phyloP scores from a whole-genome alignment of 2,888 invertebrate genomes.

The Melinopterus prodromus region DNA sequence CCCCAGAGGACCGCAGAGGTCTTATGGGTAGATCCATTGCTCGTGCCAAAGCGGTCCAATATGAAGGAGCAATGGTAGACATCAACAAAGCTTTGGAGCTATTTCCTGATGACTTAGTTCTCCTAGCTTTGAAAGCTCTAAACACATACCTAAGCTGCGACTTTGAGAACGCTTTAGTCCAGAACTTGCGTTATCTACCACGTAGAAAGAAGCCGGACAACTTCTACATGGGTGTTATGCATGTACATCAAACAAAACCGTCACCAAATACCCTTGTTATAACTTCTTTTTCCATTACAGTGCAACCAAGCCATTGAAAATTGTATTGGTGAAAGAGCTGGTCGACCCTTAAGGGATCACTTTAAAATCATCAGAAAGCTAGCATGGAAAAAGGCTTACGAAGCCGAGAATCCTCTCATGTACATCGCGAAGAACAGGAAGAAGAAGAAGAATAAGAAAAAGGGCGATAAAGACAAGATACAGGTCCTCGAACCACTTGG shows the following conservation, averaged over 20 bases:
- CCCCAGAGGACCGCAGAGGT: slow-evolving; percentile 62
- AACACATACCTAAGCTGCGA: slow-evolving; percentile 56
- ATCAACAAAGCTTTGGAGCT: slow-evolving; percentile 60
- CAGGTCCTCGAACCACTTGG: slow-evolving; percentile 43
- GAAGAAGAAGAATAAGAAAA: slow-evolving; percentile 47
- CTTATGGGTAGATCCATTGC: slow-evolving; percentile 65
- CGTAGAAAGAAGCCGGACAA: slow-evolving; percentile 56
- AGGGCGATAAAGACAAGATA: slow-evolving; percentile 35
- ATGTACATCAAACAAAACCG: slow-evolving; percentile 46
- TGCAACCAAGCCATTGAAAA: slow-evolving; percentile 59
- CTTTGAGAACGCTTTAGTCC: slow-evolving; percentile 57
- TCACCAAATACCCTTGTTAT: neutral
- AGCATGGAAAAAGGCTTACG: slow-evolving; percentile 55
- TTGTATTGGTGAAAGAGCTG: slow-evolving; percentile 56
- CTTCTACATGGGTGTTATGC: slow-evolving; percentile 58
- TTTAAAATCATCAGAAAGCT: slow-evolving; percentile 57
- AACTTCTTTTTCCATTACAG: slow-evolving; percentile 40
- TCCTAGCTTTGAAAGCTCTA: slow-evolving; percentile 54
- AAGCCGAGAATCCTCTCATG: slow-evolving; percentile 49
- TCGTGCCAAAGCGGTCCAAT: slow-evolving; percentile 65
- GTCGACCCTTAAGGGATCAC: slow-evolving; percentile 57
- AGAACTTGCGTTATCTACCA: slow-evolving; percentile 50
- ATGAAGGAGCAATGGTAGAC: slow-evolving; percentile 64
- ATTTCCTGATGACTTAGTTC: slow-evolving; percentile 52
- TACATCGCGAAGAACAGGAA: slow-evolving; percentile 45